Base-by-base conservation (phyloP, 2,888 invertebrate species). In the Diarsia brunnea region DNA sequence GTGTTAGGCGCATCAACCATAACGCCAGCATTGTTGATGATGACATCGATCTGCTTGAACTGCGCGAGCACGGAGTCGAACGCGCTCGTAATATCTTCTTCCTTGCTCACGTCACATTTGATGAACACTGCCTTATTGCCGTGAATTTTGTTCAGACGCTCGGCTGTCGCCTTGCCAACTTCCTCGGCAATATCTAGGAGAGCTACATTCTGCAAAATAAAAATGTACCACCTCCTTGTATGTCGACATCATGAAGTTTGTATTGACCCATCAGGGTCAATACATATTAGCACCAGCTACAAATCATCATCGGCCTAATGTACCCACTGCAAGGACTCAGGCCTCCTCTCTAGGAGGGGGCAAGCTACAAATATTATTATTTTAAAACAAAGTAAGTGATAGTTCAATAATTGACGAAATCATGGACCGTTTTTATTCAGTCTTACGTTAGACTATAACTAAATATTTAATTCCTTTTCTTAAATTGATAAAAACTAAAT, bases 1-100 rank as follows among this genome's bases (percentile, higher is more conserved):
- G 85, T 14, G 4, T 84, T 19, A 0, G 90, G 89, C 0, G 89
- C 67, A 73, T 94, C 93, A 53, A 87, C 90, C 90, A 94, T 91
- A 55, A 93, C 90, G 0, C 93, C 93, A 53, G 94, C 93, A 74
- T 94, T 93, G 79, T 93, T 94, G 66, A 94, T 87, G 49, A 93
- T 84, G 55, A 94, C 92, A 58, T 94, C 92, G 21, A 93, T 78
- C 51, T 84, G 88, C 61, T 89, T 84, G 58, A 91, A 90, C 64
- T 83, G 80, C 1, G 77, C 75, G 19, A 92, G 64, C 19, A 92
- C 90, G 73, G 88, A 69, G 5, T 92, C 83, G 76, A 93, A 93
- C 0, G 91, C 89, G 0, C 73, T 79, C 0, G 73, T 65, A 38
- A 93, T 89, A 5, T 89, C 84, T 0, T 89, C 87, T 77, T 94